A percentile compares a stretch with the other conserved stretches of the same genome.
These are phyloP conservation scores for Ceyx cyanopectus DNA, from an alignment of 2,113 vertebrate genomes.

Conservation along the genomic window DNA sequence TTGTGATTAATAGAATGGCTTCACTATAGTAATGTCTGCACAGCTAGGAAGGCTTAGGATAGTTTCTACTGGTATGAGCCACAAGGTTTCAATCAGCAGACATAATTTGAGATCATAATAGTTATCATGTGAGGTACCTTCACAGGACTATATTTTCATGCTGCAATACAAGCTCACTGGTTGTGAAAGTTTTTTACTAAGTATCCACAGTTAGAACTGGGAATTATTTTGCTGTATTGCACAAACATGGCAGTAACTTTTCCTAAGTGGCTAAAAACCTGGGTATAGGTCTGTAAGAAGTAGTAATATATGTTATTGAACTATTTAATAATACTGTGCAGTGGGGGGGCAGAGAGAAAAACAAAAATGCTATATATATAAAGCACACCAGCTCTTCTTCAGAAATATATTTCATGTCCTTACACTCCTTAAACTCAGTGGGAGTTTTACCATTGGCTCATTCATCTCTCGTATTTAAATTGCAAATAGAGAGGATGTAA, in stretches of 20 bases:
- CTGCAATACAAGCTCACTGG: rapidly evolving
- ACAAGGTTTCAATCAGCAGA: background rate
- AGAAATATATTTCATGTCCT: background rate
- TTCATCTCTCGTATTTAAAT: slow-evolving; percentile 43
- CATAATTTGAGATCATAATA: background rate
- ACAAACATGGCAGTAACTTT: background rate
- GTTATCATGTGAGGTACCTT: background rate
- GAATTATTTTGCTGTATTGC: background rate
- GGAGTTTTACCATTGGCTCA: slow-evolving; percentile 10
- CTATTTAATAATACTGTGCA: background rate
- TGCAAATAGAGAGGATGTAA: slow-evolving; percentile 47
- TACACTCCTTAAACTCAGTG: background rate
- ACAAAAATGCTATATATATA: background rate
- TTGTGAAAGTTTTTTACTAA: background rate
- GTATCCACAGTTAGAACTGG: background rate
- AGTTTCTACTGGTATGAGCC: background rate
- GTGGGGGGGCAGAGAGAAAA: background rate
- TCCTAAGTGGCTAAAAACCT: background rate
- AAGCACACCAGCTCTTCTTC: background rate
- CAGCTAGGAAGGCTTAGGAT: background rate
- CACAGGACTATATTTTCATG: background rate
- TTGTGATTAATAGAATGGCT: background rate
- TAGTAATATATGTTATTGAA: background rate
- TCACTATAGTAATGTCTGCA: background rate
- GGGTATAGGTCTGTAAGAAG: background rate